These are phyloP conservation scores for Ceratina australensis DNA, from an alignment of 1,140 invertebrate species.

Conservation along the genomic window DNA sequence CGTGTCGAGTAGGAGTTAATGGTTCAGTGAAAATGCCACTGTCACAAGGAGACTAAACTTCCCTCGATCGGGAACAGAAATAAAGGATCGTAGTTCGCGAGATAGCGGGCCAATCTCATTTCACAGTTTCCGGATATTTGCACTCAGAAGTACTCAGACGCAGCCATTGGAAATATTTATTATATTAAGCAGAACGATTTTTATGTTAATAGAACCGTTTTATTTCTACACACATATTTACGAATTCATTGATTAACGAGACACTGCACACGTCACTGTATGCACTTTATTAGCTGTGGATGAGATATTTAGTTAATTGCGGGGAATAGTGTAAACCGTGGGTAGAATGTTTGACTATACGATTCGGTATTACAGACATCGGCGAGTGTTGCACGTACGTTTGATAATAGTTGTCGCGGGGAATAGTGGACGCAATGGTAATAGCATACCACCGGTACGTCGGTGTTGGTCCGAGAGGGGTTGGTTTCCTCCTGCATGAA, in stretches of 20 bases:
- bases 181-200: too few species aligned
- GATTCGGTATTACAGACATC: too few species aligned
- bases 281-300: too few species aligned
- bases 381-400: background rate
- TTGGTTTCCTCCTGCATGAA: background rate
- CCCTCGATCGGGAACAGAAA: background rate
- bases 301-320: too few species aligned
- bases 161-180: too few species aligned
- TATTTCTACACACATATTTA: too few species aligned
- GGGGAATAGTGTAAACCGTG: too few species aligned
- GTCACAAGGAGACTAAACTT: background rate
- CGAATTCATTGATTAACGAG: too few species aligned
- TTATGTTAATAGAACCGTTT: too few species aligned
- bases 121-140: conserved; percentile 14
- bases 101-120: conserved; percentile 2
- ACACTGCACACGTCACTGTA: too few species aligned
- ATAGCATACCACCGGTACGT: background rate
- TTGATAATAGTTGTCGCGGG: background rate
- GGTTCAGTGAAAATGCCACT: background rate
- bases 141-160: conserved; percentile 11
- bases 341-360: too few species aligned
- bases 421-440: background rate
- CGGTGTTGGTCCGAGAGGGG: background rate
- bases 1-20: conserved; percentile 7
- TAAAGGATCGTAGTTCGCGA: background rate